Conservation (phyloP, 1,140 invertebrate genomes). For the Musca vetustissima region DNA sequence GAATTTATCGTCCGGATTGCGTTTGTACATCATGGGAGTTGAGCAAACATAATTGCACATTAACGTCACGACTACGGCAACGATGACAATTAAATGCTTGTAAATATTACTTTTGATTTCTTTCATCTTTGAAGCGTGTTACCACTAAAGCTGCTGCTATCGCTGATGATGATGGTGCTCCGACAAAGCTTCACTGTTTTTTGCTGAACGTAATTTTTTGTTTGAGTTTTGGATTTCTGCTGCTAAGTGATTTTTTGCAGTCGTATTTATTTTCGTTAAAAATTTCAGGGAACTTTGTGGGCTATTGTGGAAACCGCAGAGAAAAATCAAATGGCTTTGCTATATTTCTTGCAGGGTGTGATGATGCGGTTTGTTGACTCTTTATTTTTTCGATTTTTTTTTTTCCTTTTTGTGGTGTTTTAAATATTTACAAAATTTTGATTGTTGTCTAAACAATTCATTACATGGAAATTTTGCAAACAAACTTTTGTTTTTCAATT, state of each 20-base stretch:
- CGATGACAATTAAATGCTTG: conserved; percentile 22
- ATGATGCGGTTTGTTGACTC: too few species aligned
- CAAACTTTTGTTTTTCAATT: too few species aligned
- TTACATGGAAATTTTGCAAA: too few species aligned
- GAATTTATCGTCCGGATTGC: conserved; percentile 51
- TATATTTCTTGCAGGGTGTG: too few species aligned
- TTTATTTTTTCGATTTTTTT: not conserved
- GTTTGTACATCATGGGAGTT: conserved; percentile 49
- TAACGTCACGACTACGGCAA: conserved; percentile 26
- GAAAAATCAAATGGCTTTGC: too few species aligned
- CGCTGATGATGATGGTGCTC: not conserved
- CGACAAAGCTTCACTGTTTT: not conserved
- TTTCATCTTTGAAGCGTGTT: conserved; percentile 25
- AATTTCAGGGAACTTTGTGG: too few species aligned
- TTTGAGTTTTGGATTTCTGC: conserved; percentile 6
- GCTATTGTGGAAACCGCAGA: too few species aligned
- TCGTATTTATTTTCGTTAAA: too few species aligned
- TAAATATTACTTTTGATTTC: conserved; percentile 18
- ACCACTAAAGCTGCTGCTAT: too few species aligned
- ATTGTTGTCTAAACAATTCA: not conserved
- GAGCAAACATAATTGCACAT: conserved; percentile 26
- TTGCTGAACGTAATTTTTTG: not conserved
- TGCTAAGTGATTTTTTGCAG: not conserved
- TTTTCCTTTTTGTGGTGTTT: not conserved
- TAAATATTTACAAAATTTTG: not conserved